Evolutionary conservation across 2,113 vertebrate genomes (phyloP).

Genomic region (Mustela nigripes): DNA sequence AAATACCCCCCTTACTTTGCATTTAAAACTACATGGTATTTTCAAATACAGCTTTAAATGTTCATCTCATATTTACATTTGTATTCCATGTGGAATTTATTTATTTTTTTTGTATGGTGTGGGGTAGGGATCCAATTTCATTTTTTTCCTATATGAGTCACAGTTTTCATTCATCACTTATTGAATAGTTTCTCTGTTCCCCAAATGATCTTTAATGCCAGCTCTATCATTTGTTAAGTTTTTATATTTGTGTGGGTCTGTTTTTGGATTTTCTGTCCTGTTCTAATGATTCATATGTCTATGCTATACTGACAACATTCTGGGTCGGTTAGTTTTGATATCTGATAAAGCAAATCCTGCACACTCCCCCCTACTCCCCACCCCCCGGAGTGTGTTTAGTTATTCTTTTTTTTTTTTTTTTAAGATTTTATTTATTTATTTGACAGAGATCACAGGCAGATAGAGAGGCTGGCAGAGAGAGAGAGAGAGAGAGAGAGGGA

Average conservation of each 20-base stretch:
- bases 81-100: background rate
- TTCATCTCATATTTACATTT: background rate
- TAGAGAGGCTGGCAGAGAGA: no score
- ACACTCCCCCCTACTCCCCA: accelerated
- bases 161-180: background rate
- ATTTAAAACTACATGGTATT: background rate
- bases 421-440: no score
- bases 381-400: background rate
- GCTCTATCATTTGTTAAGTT: background rate
- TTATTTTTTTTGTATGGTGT: background rate
- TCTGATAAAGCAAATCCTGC: background rate
- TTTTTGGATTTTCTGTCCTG: background rate
- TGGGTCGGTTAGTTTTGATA: background rate
- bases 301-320: background rate
- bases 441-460: no score
- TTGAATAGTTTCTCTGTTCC: background rate
- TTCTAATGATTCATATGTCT: background rate
- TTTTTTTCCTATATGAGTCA: background rate
- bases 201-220: background rate
- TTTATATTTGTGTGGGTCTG: background rate
- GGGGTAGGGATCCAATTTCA: background rate
- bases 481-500: no score
- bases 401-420: background rate
- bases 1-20: background rate
- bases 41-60: background rate